Conservation (phyloP, 1,140 invertebrate genomes). For the Lucilia cuprina region DNA sequence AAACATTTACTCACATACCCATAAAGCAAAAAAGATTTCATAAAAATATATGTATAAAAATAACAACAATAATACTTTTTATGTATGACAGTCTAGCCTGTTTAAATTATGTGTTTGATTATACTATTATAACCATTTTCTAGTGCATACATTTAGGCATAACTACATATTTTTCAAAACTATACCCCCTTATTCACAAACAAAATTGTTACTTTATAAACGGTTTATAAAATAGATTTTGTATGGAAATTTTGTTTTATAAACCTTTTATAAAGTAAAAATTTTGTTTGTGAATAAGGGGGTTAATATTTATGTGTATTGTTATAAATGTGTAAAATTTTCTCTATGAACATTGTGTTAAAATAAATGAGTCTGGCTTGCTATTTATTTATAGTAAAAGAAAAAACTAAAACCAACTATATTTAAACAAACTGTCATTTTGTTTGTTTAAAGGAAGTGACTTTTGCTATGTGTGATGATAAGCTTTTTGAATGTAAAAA, state of each 20-base stretch:
- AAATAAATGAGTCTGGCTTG: not conserved
- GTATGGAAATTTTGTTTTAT: no score
- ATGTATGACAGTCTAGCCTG: conserved; percentile 11
- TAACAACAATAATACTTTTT: not conserved
- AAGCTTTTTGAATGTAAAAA: not conserved
- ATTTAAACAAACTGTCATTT: not conserved
- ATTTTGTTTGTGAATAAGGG: no score
- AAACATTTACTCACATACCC: not conserved
- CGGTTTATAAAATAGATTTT: no score
- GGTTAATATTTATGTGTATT: conserved; percentile 5
- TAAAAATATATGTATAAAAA: no score
- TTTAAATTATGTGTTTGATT: conserved; percentile 16
- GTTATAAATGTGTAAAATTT: not conserved
- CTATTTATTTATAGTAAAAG: not conserved
- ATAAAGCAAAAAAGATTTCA: no score
- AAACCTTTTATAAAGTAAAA: no score
- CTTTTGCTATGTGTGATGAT: not conserved
- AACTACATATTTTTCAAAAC: not conserved
- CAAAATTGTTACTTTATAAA: no score
- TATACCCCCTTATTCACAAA: no score
- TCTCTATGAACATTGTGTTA: not conserved
- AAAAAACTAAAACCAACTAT: not conserved
- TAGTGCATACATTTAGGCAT: not conserved
- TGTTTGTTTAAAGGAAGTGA: not conserved
- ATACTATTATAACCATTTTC: not conserved